Evolutionary conservation across 2,113 vertebrate genomes (phyloP), one percentile per base, ranked within the genome.

Genomic region (Neodontobutis hainanensis): DNA sequence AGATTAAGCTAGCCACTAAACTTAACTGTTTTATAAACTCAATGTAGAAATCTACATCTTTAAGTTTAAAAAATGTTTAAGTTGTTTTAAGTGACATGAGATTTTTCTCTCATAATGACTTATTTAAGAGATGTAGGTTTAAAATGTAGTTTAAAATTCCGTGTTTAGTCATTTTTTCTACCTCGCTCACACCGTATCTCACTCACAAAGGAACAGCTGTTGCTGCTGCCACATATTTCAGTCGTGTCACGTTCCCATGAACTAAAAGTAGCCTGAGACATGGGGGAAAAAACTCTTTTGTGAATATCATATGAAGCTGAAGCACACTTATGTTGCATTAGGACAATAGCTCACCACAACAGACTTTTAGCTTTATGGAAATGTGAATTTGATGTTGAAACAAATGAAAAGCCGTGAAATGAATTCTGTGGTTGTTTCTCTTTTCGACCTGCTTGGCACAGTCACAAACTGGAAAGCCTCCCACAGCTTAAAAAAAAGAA

Each of bases 371-470:
- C 69, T 79, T 11, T 16, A 14, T 15, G 60, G 38, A 66, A 75
- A 77, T 36, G 36, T 67, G 52, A 52, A 64, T 68, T 61, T 48
- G 57, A n/a, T 12, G 16, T 60, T 73, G 47, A 65, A 79, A 80
- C 77, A 60, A 66, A 61, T 64, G 42, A 59, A 59, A 60, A 8
- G 53, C 67, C 46, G 40, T 36, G 15, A 47, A 49, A 50, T 75
- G 15, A 73, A 52, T 71, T 55, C 34, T 72, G 69, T 55, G 62
- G 60, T 70, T 40, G 32, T 57, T 59, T 65, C 61, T 51, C 61
- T 65, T 80, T 80, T 75, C 74, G 50, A 52, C 19, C 50, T 77
- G 65, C 61, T 63, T 83, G 87, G 79, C 81, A 83, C 68, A 70
- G 51, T 67, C 77, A 72, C 48, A 56, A 71, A 46, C 48, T 81